phyloP scores from a whole-genome alignment of 2,888 invertebrate species.

The Cheilosia scutellata region DNA sequence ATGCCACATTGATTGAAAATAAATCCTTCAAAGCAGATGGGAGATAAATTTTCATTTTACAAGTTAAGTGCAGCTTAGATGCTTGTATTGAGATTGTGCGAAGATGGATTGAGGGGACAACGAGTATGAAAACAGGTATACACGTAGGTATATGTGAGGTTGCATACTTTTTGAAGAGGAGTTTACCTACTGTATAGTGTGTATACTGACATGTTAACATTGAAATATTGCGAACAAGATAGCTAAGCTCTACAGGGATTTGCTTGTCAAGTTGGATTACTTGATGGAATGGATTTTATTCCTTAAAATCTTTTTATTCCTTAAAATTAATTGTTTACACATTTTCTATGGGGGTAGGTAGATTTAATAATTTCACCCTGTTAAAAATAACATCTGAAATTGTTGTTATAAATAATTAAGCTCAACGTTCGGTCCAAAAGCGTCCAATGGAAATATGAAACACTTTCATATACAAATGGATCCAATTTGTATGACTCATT shows the following conservation, averaged over 20 bases:
- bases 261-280: slow-evolving; percentile 45
- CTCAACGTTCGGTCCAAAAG: no score
- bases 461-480: no score
- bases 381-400: no score
- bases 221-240: slow-evolving; percentile 40
- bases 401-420: no score
- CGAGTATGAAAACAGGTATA: slow-evolving; percentile 2
- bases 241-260: slow-evolving; percentile 25
- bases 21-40: slow-evolving; percentile 74
- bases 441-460: no score
- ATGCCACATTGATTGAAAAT: slow-evolving; percentile 70
- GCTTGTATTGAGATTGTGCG: slow-evolving; percentile 65
- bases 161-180: slow-evolving; percentile 32
- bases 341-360: neutral
- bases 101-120: slow-evolving; percentile 60
- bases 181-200: neutral
- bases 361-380: no score
- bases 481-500: no score
- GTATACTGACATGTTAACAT: slow-evolving; percentile 19
- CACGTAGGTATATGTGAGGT: neutral
- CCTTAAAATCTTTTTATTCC: slow-evolving; percentile 11
- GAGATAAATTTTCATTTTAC: slow-evolving; percentile 75
- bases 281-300: slow-evolving; percentile 37
- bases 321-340: slow-evolving; percentile 1
- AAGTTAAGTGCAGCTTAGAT: slow-evolving; percentile 73